These are phyloP conservation scores for Zingel zingel DNA, from an alignment of 2,113 vertebrate genomes.

Conservation along the genomic window DNA sequence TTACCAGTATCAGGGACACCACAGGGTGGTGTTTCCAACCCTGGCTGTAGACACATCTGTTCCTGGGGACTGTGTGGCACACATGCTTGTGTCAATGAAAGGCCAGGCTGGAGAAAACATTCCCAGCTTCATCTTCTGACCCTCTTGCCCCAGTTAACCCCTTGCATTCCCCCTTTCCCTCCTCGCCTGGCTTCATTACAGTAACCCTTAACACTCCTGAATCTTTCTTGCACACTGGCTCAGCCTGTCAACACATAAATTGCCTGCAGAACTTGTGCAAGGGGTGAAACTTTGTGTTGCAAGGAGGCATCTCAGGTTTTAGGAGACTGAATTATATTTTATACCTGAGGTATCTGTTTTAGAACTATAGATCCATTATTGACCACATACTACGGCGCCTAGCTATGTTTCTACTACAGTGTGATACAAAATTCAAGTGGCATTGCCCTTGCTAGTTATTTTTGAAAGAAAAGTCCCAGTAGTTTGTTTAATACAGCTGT, in stretches of 20 bases:
- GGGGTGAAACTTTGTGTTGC: conserved; percentile 42
- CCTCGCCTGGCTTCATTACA: conserved; percentile 41
- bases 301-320: conserved; percentile 54
- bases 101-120: conserved; percentile 64
- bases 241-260: conserved; percentile 46
- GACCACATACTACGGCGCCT: conserved; percentile 8
- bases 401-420: conserved; percentile 1
- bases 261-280: conserved; percentile 34
- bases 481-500: conserved; percentile 21
- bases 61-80: conserved; percentile 58
- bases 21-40: conserved; percentile 51
- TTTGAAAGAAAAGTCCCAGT: neutral
- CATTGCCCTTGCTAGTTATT: neutral
- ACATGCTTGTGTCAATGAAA: conserved; percentile 56
- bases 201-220: conserved; percentile 40
- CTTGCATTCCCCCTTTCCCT: conserved; percentile 30
- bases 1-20: conserved; percentile 41
- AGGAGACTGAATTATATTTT: conserved; percentile 53
- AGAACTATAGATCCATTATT: conserved; percentile 32
- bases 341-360: conserved; percentile 45
- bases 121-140: conserved; percentile 76
- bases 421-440: conserved; percentile 1
- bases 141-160: conserved; percentile 72
- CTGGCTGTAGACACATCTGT: conserved; percentile 70
- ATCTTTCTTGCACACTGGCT: conserved; percentile 31